Evolutionary conservation across 2,113 vertebrate genomes (phyloP).

Genomic region (Polypterus senegalus): DNA sequence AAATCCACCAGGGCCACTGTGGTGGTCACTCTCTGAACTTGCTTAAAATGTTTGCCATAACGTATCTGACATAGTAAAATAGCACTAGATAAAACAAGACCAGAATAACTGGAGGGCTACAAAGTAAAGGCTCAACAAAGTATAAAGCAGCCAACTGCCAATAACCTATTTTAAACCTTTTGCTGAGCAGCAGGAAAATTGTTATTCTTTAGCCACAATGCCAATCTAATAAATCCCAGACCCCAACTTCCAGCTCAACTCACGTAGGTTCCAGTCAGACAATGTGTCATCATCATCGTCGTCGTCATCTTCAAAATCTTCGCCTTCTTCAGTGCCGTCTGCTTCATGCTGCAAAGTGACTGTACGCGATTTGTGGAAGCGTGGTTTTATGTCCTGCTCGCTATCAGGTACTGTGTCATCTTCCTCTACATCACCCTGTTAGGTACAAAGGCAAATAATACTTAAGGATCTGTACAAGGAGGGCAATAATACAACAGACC

Average conservation of each 20-base stretch:
- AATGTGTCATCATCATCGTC: slow-evolving; percentile 77
- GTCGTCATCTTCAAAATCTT: slow-evolving; percentile 76
- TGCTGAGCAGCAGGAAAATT: too few species aligned
- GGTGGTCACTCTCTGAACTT: too few species aligned
- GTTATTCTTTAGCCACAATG: too few species aligned
- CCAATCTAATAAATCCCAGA: too few species aligned
- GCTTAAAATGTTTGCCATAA: too few species aligned
- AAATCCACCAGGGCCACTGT: too few species aligned
- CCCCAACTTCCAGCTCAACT: slow-evolving; percentile 21
- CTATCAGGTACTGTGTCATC: slow-evolving; percentile 82
- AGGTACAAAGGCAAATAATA: background rate
- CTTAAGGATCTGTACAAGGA: background rate
- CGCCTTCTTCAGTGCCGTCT: slow-evolving; percentile 63
- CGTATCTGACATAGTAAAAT: too few species aligned
- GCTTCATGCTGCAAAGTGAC: slow-evolving; percentile 88
- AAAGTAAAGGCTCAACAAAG: too few species aligned
- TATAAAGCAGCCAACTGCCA: too few species aligned
- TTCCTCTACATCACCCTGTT: slow-evolving; percentile 81
- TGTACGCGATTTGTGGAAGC: slow-evolving; percentile 89
- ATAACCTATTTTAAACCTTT: too few species aligned
- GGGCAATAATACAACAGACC: background rate
- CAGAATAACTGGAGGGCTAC: too few species aligned
- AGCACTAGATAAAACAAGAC: too few species aligned
- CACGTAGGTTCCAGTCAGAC: slow-evolving; percentile 89
- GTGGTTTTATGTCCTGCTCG: slow-evolving; percentile 90